A percentile compares a stretch with the other conserved stretches of the same genome.
These are phyloP conservation scores for Heterodera filipjevi DNA, from an alignment of 2,888 invertebrate species.

Conservation along the genomic window DNA sequence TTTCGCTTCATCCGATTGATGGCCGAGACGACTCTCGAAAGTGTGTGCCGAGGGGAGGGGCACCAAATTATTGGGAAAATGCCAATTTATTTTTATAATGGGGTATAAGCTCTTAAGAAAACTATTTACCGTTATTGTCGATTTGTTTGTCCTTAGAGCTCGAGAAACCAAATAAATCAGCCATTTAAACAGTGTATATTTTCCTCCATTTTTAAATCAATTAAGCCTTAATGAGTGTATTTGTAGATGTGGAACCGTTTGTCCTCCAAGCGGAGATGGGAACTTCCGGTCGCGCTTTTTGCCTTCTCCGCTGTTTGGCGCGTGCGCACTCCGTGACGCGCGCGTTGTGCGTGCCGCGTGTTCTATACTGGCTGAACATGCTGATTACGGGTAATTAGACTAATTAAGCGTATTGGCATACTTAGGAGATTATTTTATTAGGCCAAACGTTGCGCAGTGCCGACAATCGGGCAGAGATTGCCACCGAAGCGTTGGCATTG, in stretches of 20 bases:
- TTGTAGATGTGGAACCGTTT: slow-evolving; percentile 67
- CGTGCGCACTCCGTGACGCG: not conserved
- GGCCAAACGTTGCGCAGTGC: slow-evolving; percentile 50
- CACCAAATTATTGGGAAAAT: not conserved
- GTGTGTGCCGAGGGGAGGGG: not conserved
- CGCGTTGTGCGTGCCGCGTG: slow-evolving; percentile 40
- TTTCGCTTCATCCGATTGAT: slow-evolving; percentile 3
- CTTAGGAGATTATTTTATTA: slow-evolving; percentile 30
- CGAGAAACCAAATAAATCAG: too few relatives aligned
- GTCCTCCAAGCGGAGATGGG: slow-evolving; percentile 64
- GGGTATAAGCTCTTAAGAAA: too few relatives aligned
- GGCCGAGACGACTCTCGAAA: slow-evolving; percentile 18
- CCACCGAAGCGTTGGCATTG: slow-evolving; percentile 45
- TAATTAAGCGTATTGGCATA: slow-evolving; percentile 2
- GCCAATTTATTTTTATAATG: too few relatives aligned
- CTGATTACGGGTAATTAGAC: slow-evolving; percentile 17
- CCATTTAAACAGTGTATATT: too few relatives aligned
- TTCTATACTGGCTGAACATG: slow-evolving; percentile 46
- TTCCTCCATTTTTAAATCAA: too few relatives aligned
- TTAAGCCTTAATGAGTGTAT: too few relatives aligned
- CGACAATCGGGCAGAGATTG: slow-evolving; percentile 50
- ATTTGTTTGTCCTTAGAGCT: too few relatives aligned
- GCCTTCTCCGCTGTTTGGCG: slow-evolving; percentile 38
- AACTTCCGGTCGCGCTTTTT: slow-evolving; percentile 46
- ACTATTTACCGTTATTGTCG: not conserved